These are phyloP conservation scores for Mormyrus hasselquistii DNA, from an alignment of 2,797 vertebrate species.

Conservation along the genomic window DNA sequence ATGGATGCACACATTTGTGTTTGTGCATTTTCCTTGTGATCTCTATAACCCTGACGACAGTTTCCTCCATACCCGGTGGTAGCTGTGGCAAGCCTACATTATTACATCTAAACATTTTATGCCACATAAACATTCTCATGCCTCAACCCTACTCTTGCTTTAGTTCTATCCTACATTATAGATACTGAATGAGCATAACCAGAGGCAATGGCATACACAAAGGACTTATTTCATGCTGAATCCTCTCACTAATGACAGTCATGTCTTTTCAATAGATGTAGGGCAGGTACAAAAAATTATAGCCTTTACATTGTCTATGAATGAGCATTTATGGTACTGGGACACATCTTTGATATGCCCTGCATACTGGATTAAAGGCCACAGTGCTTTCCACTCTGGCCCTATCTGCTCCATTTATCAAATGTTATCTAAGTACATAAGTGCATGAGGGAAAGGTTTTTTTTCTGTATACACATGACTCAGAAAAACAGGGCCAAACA, in stretches of 20 bases:
- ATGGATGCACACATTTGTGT: neutral
- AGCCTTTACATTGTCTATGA: neutral
- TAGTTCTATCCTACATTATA: neutral
- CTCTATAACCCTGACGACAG: neutral
- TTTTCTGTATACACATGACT: neutral
- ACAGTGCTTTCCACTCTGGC: neutral
- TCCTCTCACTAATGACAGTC: neutral
- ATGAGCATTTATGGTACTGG: neutral
- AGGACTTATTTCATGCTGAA: neutral
- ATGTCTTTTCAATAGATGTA: neutral
- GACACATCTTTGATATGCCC: neutral
- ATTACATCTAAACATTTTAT: neutral
- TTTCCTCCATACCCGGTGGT: neutral
- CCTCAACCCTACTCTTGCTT: neutral
- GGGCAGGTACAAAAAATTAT: neutral
- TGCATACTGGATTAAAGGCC: neutral
- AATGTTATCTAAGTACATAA: conserved; percentile 1
- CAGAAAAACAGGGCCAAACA: neutral
- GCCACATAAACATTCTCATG: neutral
- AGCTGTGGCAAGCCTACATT: neutral
- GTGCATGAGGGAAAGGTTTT: neutral
- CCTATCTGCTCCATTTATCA: conserved; percentile 7
- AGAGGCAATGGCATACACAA: neutral
- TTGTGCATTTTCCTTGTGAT: neutral
- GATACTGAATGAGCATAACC: neutral